Evolutionary conservation across 2,888 invertebrate species (phyloP).

Genomic region (Linnaemya vulpina): DNA sequence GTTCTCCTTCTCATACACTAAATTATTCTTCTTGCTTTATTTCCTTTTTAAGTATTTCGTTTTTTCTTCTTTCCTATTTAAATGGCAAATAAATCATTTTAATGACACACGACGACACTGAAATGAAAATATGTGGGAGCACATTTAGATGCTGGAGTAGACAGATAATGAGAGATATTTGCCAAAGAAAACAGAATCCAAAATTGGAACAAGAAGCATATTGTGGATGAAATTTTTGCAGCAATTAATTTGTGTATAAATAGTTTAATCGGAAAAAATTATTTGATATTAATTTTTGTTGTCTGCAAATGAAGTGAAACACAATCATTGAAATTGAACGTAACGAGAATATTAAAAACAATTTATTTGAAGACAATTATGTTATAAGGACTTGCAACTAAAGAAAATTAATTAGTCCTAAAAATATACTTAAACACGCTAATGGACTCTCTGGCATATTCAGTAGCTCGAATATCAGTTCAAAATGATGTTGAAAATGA

Average conservation of each 20-base stretch:
- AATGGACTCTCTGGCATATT: too few relatives aligned
- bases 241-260: background rate
- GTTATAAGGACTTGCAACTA: background rate
- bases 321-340: slow-evolving; percentile 40
- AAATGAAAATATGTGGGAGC: slow-evolving; percentile 15
- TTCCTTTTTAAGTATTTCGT: background rate
- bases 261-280: slow-evolving; percentile 54
- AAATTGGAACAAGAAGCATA: slow-evolving; percentile 7
- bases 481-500: too few relatives aligned
- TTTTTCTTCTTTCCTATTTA: slow-evolving; percentile 11
- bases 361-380: background rate
- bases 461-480: too few relatives aligned
- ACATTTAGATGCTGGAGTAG: slow-evolving; percentile 16
- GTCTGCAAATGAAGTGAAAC: slow-evolving; percentile 50
- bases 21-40: background rate
- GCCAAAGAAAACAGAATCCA: slow-evolving; percentile 24
- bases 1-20: slow-evolving; percentile 16
- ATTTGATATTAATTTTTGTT: slow-evolving; percentile 53
- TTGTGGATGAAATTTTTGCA: background rate
- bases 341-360: slow-evolving; percentile 35
- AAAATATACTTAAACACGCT: too few relatives aligned
- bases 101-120: slow-evolving; percentile 56
- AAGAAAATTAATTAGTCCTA: background rate
- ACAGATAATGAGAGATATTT: slow-evolving; percentile 40
- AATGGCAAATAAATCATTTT: slow-evolving; percentile 69